These are phyloP conservation scores for Anastrepha ludens DNA, from an alignment of 1,140 invertebrate species.

Conservation along the genomic window DNA sequence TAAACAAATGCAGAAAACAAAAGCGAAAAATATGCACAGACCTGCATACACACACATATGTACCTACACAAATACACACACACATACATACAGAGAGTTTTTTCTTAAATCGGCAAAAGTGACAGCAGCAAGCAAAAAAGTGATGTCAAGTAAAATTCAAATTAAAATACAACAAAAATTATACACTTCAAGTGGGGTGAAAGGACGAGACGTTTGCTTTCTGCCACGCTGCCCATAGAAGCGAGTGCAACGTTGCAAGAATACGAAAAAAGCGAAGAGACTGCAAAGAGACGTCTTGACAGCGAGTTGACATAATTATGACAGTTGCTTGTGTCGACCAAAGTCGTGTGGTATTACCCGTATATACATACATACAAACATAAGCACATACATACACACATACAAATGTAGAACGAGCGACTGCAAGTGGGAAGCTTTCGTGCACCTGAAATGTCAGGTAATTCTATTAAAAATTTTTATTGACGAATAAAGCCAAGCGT, in stretches of 20 bases:
- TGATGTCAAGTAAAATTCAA: not conserved
- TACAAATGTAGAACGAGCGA: not conserved
- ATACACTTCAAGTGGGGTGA: not conserved
- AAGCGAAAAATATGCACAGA: not conserved
- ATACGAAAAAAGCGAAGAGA: not conserved
- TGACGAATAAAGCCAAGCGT: not conserved
- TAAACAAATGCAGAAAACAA: not conserved
- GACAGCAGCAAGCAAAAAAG: not conserved
- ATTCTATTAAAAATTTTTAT: not conserved
- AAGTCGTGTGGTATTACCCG: not conserved
- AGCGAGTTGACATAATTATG: conserved; percentile 37
- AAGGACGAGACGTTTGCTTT: not conserved
- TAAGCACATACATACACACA: too few relatives aligned
- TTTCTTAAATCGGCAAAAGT: not conserved
- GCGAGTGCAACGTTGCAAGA: not conserved
- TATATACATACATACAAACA: too few relatives aligned
- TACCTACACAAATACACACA: not conserved
- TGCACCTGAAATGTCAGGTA: conserved; percentile 11
- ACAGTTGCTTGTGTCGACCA: not conserved
- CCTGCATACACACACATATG: not conserved
- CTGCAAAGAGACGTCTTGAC: not conserved
- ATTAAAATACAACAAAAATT: not conserved
- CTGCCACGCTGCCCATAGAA: not conserved
- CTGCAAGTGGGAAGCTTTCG: not conserved
- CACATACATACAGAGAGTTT: not conserved